These are phyloP conservation scores for Piaya cayana DNA, from an alignment of 2,113 vertebrate species.

Conservation along the genomic window DNA sequence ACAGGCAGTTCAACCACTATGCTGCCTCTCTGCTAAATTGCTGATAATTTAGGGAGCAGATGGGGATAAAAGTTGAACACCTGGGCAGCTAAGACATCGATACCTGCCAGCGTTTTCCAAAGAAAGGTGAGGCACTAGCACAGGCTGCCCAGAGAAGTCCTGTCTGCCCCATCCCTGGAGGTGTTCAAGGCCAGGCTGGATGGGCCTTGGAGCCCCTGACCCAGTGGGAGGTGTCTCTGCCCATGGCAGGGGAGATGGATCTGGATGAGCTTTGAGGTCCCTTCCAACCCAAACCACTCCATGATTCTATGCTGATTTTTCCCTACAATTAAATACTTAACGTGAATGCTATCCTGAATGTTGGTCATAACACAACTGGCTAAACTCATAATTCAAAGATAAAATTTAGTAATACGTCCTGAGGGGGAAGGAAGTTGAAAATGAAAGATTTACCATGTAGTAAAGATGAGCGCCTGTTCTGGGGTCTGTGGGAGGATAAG, in stretches of 20 bases:
- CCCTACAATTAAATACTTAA: neutral
- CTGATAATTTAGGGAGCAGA: neutral
- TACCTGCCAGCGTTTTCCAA: neutral
- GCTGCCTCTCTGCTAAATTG: neutral
- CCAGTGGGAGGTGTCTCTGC: no score
- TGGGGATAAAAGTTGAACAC: neutral
- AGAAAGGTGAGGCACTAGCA: neutral
- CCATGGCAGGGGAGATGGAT: no score
- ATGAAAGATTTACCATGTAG: conserved; percentile 80
- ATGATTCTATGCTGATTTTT: neutral
- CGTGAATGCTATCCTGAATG: accelerated
- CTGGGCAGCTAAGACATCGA: neutral
- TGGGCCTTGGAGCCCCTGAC: no score
- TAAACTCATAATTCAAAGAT: neutral
- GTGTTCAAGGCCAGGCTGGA: no score
- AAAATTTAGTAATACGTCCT: neutral
- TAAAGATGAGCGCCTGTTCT: conserved; percentile 81
- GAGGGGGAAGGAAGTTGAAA: neutral
- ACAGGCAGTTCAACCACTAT: neutral
- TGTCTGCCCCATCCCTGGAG: no score
- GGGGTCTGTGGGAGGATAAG: conserved; percentile 81
- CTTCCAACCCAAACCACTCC: no score
- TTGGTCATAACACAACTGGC: accelerated
- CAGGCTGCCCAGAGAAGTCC: no score
- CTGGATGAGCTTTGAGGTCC: no score